Conservation (phyloP, 2,888 invertebrate genomes). For the Mythimna vitellina region DNA sequence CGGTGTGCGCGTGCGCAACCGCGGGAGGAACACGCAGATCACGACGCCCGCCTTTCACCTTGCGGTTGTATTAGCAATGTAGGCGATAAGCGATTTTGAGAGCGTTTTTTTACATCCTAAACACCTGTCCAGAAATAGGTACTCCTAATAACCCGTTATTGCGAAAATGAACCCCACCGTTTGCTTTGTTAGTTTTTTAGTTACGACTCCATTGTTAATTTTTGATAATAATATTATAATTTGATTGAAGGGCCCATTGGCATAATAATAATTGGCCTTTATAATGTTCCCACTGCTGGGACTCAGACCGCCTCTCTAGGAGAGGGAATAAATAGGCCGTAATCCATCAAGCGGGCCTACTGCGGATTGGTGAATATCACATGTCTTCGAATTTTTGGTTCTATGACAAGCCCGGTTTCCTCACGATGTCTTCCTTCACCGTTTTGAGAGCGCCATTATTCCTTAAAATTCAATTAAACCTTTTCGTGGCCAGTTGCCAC, state of each 20-base stretch:
- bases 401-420: too few relatives aligned
- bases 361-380: too few relatives aligned
- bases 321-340: too few relatives aligned
- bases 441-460: not conserved
- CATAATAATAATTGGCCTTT: too few relatives aligned
- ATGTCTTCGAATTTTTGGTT: too few relatives aligned
- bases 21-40: constrained; percentile 67
- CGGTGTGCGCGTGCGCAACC: constrained; percentile 71
- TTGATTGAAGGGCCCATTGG: not conserved
- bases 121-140: not conserved
- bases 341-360: too few relatives aligned
- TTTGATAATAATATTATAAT: not conserved
- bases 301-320: too few relatives aligned
- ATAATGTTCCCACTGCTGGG: too few relatives aligned
- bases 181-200: not conserved
- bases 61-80: constrained; percentile 50
- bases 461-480: constrained; percentile 13
- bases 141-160: not conserved
- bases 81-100: constrained; percentile 37
- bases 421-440: too few relatives aligned
- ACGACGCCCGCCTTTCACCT: constrained; percentile 79
- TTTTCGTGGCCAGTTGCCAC: constrained; percentile 22
- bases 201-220: not conserved
- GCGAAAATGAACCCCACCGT: not conserved
- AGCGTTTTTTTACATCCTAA: constrained; percentile 15